Evolutionary conservation across 2,113 vertebrate species (phyloP).

Genomic region (Camelus dromedarius): DNA sequence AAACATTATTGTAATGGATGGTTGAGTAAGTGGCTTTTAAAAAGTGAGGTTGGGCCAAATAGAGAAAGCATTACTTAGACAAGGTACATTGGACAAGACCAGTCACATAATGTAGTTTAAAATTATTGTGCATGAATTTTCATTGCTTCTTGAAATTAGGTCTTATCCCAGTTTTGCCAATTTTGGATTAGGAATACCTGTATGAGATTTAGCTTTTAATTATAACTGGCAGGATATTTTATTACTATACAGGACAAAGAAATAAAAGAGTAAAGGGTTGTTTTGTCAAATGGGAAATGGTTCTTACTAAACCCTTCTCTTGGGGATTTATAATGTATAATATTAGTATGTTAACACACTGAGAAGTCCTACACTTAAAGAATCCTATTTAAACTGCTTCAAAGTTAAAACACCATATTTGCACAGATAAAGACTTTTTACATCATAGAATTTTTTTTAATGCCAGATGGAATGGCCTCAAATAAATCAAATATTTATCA

Average conservation of each 20-base stretch:
- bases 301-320: neutral
- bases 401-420: neutral
- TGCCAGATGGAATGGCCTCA: neutral
- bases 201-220: neutral
- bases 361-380: neutral
- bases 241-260: neutral
- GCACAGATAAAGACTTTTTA: neutral
- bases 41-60: neutral
- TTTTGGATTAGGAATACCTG: neutral
- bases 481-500: constrained; percentile 11
- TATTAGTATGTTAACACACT: neutral
- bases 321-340: neutral
- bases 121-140: neutral
- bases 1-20: neutral
- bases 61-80: neutral
- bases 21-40: neutral
- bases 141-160: neutral
- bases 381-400: neutral
- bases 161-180: neutral
- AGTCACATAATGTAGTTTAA: neutral
- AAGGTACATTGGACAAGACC: neutral
- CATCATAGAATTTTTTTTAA: neutral
- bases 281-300: neutral
- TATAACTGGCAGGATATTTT: neutral
- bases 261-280: neutral